Base-by-base conservation (phyloP, 1,140 invertebrate genomes). In the Anoplophora glabripennis region DNA sequence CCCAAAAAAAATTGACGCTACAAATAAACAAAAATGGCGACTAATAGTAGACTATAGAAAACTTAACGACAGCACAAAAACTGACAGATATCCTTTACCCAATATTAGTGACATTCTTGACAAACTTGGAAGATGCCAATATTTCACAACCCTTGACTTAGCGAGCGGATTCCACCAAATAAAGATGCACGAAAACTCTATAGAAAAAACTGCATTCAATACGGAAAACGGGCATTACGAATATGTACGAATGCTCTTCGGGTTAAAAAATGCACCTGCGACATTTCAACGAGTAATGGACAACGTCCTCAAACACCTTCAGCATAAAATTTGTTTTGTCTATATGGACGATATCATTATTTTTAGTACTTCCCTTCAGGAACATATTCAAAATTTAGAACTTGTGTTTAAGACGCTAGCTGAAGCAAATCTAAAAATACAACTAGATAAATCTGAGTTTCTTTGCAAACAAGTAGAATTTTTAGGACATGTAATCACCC, bases 241-340 rank as follows among this genome's bases (percentile, higher is more conserved):
- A 57, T 79, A 74, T 44, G 37, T 59, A 2, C 41, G 73, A 38
- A 75, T 78, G 72, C 73, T 75, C 3, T 77, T 75, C 54, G 76
- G 77, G 0, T 45, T 78, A 3, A 71, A 71, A 28, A 76, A 76
- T 44, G 72, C 73, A 0, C 75, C 77, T 1, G 63, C 71, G 0
- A 78, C 77, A 8, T 80, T 81, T 67, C 57, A 44, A 64, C 9
- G 67, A 66, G 33, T 65, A 60, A 53, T 71, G 67, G 9, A 64
- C 67, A 14, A 64, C 62, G 34, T 66, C 57, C 46, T 42, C n/a
- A 60, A 12, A 44, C 34, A 53, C 3, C 34, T 73, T 28, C 65
- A 72, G 51, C 61, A 65, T 12, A 59, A 57, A 46, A 54, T 14
- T 7, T 70, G 68, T 48, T 68, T 72, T 10, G 68, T 77, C 0